Evolutionary conservation across 2,113 vertebrate genomes (phyloP), one percentile per base, ranked within the genome.

Genomic region (Sitta europaea): DNA sequence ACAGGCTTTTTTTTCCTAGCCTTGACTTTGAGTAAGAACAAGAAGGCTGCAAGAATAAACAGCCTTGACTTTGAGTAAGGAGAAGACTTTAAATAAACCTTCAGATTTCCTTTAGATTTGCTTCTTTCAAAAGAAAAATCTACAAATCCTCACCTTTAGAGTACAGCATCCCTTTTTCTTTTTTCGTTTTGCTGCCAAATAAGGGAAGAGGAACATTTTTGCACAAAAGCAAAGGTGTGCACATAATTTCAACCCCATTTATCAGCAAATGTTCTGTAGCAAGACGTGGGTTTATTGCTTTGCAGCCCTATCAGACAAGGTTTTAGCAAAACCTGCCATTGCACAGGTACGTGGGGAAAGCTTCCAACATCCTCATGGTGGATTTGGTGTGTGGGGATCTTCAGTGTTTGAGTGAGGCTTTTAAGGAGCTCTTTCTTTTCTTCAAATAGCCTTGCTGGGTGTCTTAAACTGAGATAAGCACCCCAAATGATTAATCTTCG

Each of bases 341-440:
- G 20, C 27, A 47, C 29, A 18, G 42, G 45, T 9, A 7, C 42
- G 62, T 72, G 42, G 53, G 93, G 29, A 53, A 55, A 53, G 35
- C 71, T 68, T 50, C 77, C 85, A 70, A 50, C 16, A 38, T 12
- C 27, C 19, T 42, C 21, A 0, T 6, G 5, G n/a, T 12, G 38
- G 29, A 6, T 72, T 47, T 85, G 78, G 31, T 21, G 8, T 1
- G 27, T 4, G 14, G 59, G 59, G 36, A 58, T 28, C 10, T 5
- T 23, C 35, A 3, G 18, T 23, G 72, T 70, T 50, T 1, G 2
- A 51, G 20, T 3, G 5, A 6, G 70, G n/a, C 2, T 5, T 25
- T 65, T n/a, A 11, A 4, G 5, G 65, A 55, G 25, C 48, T 31
- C 38, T 90, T 79, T 27, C 31, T 27, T 81, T 40, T 20, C 70